Evolutionary conservation across 1,140 invertebrate genomes (phyloP).

Genomic region (Acromyrmex echinatior): DNA sequence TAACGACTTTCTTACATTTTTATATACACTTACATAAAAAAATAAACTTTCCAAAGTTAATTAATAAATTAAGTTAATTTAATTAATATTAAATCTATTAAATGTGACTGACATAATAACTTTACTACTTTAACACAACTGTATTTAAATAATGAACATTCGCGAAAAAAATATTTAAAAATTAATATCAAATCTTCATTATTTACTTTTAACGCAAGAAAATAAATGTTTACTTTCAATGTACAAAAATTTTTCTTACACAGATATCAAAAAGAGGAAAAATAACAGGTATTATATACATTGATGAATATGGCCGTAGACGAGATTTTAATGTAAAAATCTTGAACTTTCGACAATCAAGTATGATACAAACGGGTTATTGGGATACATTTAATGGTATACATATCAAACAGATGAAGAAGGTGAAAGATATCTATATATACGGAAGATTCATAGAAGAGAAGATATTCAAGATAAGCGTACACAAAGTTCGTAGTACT

Average conservation of each 20-base stretch:
- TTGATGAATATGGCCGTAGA: conserved; percentile 91
- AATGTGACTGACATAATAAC: no score
- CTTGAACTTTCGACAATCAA: conserved; percentile 89
- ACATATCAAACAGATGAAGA: no score
- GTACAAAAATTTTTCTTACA: neutral
- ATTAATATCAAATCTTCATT: neutral
- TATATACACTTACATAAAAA: no score
- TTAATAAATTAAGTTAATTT: no score
- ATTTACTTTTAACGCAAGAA: neutral
- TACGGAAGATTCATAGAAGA: no score
- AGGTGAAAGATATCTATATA: no score
- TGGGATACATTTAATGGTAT: conserved; percentile 86
- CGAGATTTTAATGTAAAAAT: conserved; percentile 92
- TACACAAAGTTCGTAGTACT: conserved; percentile 84
- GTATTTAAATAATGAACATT: no score
- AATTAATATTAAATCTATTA: no score
- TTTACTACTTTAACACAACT: no score
- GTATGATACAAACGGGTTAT: conserved; percentile 88
- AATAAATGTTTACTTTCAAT: neutral
- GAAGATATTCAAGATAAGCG: conserved; percentile 84
- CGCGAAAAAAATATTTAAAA: no score
- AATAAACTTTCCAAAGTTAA: no score
- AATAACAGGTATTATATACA: conserved; percentile 92
- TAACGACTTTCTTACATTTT: no score
- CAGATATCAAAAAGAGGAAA: conserved; percentile 89